Evolutionary conservation across 2,888 invertebrate genomes (phyloP).

Genomic region (Troilus luridus): DNA sequence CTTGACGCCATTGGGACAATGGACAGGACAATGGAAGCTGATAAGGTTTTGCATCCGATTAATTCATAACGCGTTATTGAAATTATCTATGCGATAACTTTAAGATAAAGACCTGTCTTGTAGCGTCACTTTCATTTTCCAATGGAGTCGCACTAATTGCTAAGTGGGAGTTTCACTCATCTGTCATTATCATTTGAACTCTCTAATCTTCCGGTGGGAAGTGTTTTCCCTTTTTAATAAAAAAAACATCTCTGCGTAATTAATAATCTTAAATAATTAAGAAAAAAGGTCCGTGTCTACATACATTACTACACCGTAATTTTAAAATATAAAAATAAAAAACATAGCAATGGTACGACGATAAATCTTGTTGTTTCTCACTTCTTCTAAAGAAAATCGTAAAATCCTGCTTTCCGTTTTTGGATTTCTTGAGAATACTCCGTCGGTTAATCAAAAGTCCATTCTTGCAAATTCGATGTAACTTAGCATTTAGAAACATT

Average conservation of each 20-base stretch:
- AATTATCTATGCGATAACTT: neutral
- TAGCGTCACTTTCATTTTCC: neutral
- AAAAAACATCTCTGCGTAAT: neutral
- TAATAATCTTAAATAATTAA: neutral
- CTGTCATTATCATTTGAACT: neutral
- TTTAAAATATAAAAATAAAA: no score
- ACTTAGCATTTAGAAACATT: no score
- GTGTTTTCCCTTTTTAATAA: neutral
- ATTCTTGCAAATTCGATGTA: no score
- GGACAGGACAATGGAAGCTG: neutral
- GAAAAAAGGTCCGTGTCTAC: neutral
- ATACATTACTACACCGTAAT: no score
- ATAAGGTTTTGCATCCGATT: neutral
- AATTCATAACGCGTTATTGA: neutral
- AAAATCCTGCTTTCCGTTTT: no score
- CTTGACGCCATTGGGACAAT: neutral
- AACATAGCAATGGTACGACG: no score
- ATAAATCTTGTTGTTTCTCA: no score
- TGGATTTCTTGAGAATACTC: no score
- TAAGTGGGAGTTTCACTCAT: neutral
- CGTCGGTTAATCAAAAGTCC: no score
- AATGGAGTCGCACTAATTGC: neutral
- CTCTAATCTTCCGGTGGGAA: neutral
- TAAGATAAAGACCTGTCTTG: neutral
- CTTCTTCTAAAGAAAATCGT: no score